These are phyloP conservation scores for Agelas oroides DNA, from an alignment of 37 sponge, comb jelly and placozoan species.

Conservation along the genomic window DNA sequence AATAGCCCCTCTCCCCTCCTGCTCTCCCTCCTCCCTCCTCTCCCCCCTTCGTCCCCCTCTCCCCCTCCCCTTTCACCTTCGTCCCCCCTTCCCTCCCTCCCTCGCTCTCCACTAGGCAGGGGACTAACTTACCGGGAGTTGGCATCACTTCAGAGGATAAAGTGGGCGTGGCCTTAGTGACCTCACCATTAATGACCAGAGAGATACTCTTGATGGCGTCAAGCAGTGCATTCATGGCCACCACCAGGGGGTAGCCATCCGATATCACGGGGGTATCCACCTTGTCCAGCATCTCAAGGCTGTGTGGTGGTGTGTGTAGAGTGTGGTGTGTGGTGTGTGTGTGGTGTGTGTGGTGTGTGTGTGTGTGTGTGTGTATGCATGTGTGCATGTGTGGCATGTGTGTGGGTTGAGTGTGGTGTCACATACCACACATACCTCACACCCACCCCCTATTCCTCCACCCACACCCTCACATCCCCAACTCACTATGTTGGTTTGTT, in stretches of 20 bases:
- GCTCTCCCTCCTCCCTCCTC: too few species aligned
- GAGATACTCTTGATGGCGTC: constrained; percentile 76
- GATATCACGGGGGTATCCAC: constrained; percentile 65
- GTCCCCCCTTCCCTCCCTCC: too few species aligned
- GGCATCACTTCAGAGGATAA: too few species aligned
- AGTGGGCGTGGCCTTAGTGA: too few species aligned
- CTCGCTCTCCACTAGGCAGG: too few species aligned
- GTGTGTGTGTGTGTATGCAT: not conserved
- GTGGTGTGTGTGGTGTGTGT: not conserved
- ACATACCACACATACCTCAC: not conserved
- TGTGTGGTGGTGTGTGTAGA: constrained; percentile 22
- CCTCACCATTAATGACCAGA: constrained; percentile 18
- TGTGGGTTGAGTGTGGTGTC: too few species aligned
- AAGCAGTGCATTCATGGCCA: constrained; percentile 75
- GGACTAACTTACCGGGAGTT: too few species aligned
- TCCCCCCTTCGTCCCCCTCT: too few species aligned
- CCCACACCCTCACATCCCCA: not conserved
- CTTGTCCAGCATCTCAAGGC: constrained; percentile 90
- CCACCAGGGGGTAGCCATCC: constrained; percentile 84
- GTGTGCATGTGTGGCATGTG: not conserved
- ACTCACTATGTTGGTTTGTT: constrained; percentile 59
- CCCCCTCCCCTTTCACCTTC: too few species aligned
- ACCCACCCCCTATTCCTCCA: not conserved
- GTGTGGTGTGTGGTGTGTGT: not conserved
- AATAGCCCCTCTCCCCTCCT: too few species aligned